Evolutionary conservation across 2,113 vertebrate species (phyloP).

Genomic region (Lophotis ruficrista): DNA sequence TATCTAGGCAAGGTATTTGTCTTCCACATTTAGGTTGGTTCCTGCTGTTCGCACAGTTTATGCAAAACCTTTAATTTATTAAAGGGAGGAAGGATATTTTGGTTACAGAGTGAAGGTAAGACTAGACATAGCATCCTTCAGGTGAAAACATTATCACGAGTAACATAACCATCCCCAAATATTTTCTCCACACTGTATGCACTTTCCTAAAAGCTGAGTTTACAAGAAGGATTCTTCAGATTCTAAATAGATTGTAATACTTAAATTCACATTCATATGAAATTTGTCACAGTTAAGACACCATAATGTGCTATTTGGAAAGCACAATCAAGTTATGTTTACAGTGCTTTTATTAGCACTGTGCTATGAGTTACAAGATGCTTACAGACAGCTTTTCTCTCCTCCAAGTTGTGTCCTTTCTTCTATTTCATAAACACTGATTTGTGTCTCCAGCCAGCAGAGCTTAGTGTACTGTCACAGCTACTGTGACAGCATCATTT

Average conservation of each 20-base stretch:
- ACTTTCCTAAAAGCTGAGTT: not conserved
- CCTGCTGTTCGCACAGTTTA: not conserved
- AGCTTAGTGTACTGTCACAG: not conserved
- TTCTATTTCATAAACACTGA: slow-evolving; percentile 9
- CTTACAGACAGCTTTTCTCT: slow-evolving; percentile 15
- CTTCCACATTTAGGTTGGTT: accelerated
- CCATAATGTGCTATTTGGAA: not conserved
- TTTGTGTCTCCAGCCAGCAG: slow-evolving; percentile 22
- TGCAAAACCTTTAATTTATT: not conserved
- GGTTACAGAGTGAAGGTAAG: not conserved
- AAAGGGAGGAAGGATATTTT: not conserved
- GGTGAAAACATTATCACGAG: not conserved
- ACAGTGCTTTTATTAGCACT: slow-evolving; percentile 15
- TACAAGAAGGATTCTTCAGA: not conserved
- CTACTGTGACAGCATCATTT: slow-evolving; percentile 4
- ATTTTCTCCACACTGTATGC: not conserved
- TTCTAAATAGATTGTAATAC: not conserved
- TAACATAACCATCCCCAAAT: not conserved
- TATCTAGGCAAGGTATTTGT: not conserved
- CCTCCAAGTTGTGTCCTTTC: not conserved
- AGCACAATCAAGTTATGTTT: slow-evolving; percentile 5
- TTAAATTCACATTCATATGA: not conserved
- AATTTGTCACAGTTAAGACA: not conserved
- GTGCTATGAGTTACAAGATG: not conserved
- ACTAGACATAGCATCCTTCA: not conserved